Evolutionary conservation across 2,113 vertebrate genomes (phyloP).

Genomic region (Passer domesticus): DNA sequence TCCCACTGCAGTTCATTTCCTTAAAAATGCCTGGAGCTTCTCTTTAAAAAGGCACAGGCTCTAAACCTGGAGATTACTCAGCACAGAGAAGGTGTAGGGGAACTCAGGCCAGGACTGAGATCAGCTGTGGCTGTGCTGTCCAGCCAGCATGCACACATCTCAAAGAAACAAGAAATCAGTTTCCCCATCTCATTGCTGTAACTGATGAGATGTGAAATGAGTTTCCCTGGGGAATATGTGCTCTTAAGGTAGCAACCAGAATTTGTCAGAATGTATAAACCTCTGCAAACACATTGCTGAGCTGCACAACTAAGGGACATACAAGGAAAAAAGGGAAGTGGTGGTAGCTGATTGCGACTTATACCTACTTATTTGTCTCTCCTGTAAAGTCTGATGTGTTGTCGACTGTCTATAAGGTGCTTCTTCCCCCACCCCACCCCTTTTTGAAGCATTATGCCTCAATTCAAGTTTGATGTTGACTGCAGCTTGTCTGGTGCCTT

Average conservation of each 20-base stretch:
- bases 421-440: neutral
- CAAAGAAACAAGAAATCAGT: constrained; percentile 20
- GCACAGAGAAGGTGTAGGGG: neutral
- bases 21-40: neutral
- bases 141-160: neutral
- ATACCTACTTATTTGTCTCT: neutral
- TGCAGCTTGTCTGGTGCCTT: neutral
- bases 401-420: neutral
- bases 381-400: neutral
- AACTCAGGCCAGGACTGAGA: neutral
- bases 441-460: neutral
- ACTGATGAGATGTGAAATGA: constrained; percentile 70
- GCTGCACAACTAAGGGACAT: neutral
- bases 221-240: constrained; percentile 34
- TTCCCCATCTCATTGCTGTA: constrained; percentile 25
- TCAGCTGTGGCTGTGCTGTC: neutral
- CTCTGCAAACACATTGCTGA: neutral
- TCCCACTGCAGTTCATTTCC: neutral
- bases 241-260: constrained; percentile 44
- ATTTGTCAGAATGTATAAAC: constrained; percentile 23
- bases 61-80: neutral
- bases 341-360: neutral
- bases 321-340: neutral
- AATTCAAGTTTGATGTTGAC: neutral
- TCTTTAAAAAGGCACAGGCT: neutral